A percentile compares a stretch with the other conserved stretches of the same genome.
phyloP scores from a whole-genome alignment of 2,113 vertebrate species.

The Thamnophis sirtalis region DNA sequence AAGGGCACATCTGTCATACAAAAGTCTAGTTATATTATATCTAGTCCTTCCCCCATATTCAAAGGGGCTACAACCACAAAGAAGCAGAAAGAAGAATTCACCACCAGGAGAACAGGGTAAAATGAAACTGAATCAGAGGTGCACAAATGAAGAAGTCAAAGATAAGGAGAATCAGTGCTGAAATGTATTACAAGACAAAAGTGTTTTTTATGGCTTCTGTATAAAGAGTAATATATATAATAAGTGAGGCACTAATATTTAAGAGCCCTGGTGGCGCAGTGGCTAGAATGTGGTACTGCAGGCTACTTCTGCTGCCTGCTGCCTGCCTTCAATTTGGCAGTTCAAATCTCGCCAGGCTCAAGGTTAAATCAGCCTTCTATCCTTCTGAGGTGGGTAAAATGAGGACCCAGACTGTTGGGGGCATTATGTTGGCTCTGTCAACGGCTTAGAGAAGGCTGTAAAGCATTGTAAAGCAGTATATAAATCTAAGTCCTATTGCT shows the following conservation, averaged over 20 bases:
- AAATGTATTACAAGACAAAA: slow-evolving; percentile 25
- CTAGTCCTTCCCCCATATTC: not conserved
- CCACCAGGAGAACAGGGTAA: not conserved
- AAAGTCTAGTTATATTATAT: not conserved
- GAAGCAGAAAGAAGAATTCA: not conserved
- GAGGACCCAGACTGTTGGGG: too few species aligned
- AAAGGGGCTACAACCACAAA: not conserved
- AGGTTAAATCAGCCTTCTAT: too few species aligned
- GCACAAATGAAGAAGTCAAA: not conserved
- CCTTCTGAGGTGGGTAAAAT: too few species aligned
- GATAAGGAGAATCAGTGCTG: slow-evolving; percentile 7
- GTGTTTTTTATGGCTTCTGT: slow-evolving; percentile 23
- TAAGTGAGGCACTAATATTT: not conserved
- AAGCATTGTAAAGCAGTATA: too few species aligned
- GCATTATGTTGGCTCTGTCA: too few species aligned
- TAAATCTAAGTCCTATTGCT: too few species aligned
- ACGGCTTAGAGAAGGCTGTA: too few species aligned
- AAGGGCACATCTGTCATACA: not conserved
- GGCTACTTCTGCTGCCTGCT: too few species aligned
- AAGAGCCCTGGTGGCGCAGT: too few species aligned
- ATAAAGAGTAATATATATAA: not conserved
- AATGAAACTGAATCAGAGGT: not conserved
- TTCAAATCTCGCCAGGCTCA: too few species aligned
- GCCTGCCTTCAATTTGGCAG: too few species aligned
- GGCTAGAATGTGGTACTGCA: too few species aligned